Evolutionary conservation across 2,113 vertebrate genomes (phyloP), one percentile per base, ranked within the genome.

Genomic region (Oenanthe oenanthe): DNA sequence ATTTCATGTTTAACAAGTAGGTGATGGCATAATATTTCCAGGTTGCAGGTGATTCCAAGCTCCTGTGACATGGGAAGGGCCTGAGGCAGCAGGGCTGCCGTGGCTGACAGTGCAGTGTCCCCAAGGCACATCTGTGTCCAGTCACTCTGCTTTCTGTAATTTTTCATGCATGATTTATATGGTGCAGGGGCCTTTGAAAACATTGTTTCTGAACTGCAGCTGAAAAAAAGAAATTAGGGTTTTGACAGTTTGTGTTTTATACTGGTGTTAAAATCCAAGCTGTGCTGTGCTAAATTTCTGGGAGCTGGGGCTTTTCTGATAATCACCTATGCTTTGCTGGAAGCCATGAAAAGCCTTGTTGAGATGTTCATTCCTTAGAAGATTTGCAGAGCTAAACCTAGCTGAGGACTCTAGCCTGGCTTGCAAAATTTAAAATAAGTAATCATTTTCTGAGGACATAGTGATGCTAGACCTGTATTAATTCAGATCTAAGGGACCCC

Each of bases 51-150:
- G 7, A 61, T 54, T 82, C 79, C 24, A 38, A 70, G 34, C 20
- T 18, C 22, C 65, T 42, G 13, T 53, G 62, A 42, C 4, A 1
- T 19, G 34, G 38, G 56, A 14, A 70, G 17, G 34, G 68, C 24
- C 32, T 4, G 51, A 92, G 28, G 34, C 19, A 31, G 34, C 51
- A 66, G 57, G 43, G 56, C 51, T 88, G 38, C 58, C 58, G 11
- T 43, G 42, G 17, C 34, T 71, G 43, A 4, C 19, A 3, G 5
- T 38, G 66, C 25, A 70, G 11, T 45, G 56, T 63, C 62, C 61
- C 22, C 1, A 0, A 25, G n/a, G 12, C 22, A 32, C 29, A 3
- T 24, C 10, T 0, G 0, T 12, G 61, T 12, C 65, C 32, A 12
- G 34, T 22, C 61, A 36, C 31, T 28, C 26, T 72, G 43, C 40